These are phyloP conservation scores for Hemicentrotus pulcherrimus DNA, from an alignment of 35 echinoderm and acorn worm genomes.

Conservation along the genomic window DNA sequence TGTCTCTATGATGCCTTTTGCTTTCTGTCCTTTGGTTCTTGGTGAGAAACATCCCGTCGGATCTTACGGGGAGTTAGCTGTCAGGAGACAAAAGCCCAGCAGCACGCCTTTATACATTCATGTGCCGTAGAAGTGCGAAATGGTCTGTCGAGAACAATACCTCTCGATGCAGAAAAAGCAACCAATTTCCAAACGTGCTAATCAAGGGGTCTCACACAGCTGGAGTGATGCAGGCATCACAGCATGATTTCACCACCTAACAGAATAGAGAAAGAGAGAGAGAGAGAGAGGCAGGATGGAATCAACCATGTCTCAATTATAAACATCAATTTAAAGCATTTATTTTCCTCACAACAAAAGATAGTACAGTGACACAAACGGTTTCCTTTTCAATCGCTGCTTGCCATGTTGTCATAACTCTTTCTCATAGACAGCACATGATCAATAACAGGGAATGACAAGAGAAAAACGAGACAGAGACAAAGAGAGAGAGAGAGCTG, in stretches of 20 bases:
- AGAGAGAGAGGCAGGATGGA: background rate
- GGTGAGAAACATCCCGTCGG: background rate
- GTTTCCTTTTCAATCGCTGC: background rate
- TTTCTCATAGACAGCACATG: background rate
- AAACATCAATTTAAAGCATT: conserved; percentile 11
- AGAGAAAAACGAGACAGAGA: background rate
- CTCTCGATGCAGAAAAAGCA: background rate
- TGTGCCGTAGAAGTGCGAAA: conserved; percentile 7
- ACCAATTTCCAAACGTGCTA: conserved; percentile 27
- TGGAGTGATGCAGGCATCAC: background rate
- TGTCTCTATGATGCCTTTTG: background rate
- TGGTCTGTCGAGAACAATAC: background rate
- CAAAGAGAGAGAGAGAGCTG: background rate
- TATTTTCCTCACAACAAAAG: background rate
- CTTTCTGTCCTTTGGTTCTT: background rate
- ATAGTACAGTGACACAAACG: conserved; percentile 11
- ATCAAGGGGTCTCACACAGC: conserved; percentile 24
- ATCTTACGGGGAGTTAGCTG: background rate
- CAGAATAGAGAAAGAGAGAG: no score
- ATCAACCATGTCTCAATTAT: conserved; percentile 5
- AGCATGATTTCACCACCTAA: background rate
- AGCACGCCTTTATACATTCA: conserved; percentile 36
- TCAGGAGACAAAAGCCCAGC: conserved; percentile 26
- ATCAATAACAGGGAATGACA: background rate
- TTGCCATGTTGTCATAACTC: background rate